These are phyloP conservation scores for Sternotherus odoratus DNA, from an alignment of 2,797 vertebrate species.

Conservation along the genomic window DNA sequence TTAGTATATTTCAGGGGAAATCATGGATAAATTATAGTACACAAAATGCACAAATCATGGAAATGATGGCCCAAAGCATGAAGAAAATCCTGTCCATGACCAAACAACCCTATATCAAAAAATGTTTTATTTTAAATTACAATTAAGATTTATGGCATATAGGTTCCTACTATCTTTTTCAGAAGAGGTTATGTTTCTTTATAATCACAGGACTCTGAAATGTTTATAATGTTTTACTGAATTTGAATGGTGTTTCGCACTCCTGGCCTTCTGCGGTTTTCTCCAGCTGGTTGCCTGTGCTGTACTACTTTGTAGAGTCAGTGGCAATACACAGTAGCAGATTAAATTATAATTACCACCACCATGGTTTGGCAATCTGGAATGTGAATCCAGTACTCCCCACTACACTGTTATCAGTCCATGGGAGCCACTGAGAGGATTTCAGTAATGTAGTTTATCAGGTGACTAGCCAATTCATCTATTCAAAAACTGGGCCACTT, in stretches of 20 bases:
- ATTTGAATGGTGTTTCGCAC: background rate
- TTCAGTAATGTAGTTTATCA: conserved; percentile 30
- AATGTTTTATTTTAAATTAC: background rate
- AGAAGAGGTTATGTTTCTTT: background rate
- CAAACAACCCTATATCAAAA: background rate
- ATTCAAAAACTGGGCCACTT: conserved; percentile 35
- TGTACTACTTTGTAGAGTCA: background rate
- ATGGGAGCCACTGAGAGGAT: background rate
- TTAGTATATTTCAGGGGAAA: conserved; percentile 30
- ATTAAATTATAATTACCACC: background rate
- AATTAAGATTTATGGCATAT: conserved; percentile 6
- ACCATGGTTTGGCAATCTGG: conserved; percentile 11
- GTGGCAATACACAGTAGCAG: background rate
- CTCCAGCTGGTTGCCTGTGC: background rate
- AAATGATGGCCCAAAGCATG: background rate
- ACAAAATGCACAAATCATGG: background rate
- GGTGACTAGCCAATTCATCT: conserved; percentile 29
- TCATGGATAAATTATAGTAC: conserved; percentile 21
- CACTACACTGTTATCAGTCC: background rate
- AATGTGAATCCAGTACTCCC: background rate
- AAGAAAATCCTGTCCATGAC: background rate
- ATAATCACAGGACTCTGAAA: background rate
- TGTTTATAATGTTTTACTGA: background rate
- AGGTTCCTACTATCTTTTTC: conserved; percentile 10
- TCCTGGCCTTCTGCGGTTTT: background rate